Evolutionary conservation across 1,140 invertebrate species (phyloP).

Genomic region (Aphelenchoides avenae): DNA sequence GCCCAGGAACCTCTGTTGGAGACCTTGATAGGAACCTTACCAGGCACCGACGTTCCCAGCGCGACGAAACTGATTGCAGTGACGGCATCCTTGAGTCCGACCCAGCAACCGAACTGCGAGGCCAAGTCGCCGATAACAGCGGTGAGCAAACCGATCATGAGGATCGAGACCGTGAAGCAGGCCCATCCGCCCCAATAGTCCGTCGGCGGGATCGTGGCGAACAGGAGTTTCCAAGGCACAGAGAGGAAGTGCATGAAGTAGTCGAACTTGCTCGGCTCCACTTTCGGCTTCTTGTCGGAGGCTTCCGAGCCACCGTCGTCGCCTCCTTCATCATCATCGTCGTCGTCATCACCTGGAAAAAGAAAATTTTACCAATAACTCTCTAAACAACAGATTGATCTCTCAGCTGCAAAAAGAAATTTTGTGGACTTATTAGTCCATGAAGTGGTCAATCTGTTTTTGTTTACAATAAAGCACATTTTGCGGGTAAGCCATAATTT

Average conservation of each 20-base stretch:
- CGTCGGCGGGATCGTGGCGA: constrained; percentile 94
- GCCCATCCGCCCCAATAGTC: constrained; percentile 59
- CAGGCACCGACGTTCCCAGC: constrained; percentile 70
- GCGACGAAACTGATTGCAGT: constrained; percentile 67
- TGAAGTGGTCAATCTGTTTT: too few species aligned
- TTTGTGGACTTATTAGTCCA: too few species aligned
- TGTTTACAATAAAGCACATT: background rate
- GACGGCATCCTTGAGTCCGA: constrained; percentile 58
- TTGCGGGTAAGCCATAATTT: too few species aligned
- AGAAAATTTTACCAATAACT: too few species aligned
- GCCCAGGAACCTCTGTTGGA: too few species aligned
- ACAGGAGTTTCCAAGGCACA: constrained; percentile 94
- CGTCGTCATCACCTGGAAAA: constrained; percentile 57
- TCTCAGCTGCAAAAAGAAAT: too few species aligned
- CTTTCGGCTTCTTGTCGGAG: constrained; percentile 60
- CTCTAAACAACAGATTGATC: too few species aligned
- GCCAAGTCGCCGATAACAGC: constrained; percentile 57
- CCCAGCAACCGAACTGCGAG: constrained; percentile 60
- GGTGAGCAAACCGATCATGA: constrained; percentile 55
- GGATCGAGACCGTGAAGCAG: constrained; percentile 55
- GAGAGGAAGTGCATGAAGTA: constrained; percentile 93
- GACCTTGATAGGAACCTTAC: constrained; percentile 24
- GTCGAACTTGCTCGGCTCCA: constrained; percentile 75
- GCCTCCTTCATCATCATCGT: constrained; percentile 64
- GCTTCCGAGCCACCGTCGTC: constrained; percentile 62